A percentile compares a stretch with the other conserved stretches of the same genome.
Evolutionary conservation across 2,888 invertebrate genomes (phyloP).

Genomic region (Pogonocherus hispidulus): DNA sequence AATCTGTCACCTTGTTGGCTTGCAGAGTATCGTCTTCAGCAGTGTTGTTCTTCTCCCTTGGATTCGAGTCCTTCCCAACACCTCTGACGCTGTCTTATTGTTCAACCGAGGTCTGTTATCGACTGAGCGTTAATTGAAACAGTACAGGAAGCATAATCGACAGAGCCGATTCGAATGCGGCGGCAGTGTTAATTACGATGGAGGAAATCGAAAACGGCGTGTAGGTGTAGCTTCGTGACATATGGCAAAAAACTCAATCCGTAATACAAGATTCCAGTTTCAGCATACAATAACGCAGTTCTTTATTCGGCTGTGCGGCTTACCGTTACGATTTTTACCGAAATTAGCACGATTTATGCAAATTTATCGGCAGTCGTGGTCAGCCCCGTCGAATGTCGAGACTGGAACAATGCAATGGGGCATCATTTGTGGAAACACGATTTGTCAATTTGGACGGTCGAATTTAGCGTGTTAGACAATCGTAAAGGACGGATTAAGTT

Average conservation of each 20-base stretch:
- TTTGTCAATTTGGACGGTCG: constrained; percentile 48
- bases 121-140: neutral
- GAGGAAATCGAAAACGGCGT: constrained; percentile 25
- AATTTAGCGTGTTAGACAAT: constrained; percentile 16
- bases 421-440: constrained; percentile 53
- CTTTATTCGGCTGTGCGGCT: constrained; percentile 60
- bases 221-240: constrained; percentile 48
- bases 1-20: too few species aligned
- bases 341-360: constrained; percentile 58
- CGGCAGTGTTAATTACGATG: constrained; percentile 22
- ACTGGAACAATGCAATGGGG: constrained; percentile 51
- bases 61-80: neutral
- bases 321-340: constrained; percentile 61
- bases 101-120: neutral
- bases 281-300: constrained; percentile 65
- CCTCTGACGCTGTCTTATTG: neutral
- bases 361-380: constrained; percentile 54
- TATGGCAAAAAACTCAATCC: constrained; percentile 51
- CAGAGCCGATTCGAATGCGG: neutral
- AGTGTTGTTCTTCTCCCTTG: too few species aligned
- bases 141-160: constrained; percentile 1
- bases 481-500: too few species aligned
- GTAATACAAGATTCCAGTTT: constrained; percentile 59
- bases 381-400: constrained; percentile 54
- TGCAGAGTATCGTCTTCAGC: too few species aligned